Percentiles rank a stretch among this genome's conserved stretches.
These are phyloP conservation scores for Bursaphelenchus mucronatus DNA, from an alignment of 1,140 invertebrate species.

Conservation along the genomic window DNA sequence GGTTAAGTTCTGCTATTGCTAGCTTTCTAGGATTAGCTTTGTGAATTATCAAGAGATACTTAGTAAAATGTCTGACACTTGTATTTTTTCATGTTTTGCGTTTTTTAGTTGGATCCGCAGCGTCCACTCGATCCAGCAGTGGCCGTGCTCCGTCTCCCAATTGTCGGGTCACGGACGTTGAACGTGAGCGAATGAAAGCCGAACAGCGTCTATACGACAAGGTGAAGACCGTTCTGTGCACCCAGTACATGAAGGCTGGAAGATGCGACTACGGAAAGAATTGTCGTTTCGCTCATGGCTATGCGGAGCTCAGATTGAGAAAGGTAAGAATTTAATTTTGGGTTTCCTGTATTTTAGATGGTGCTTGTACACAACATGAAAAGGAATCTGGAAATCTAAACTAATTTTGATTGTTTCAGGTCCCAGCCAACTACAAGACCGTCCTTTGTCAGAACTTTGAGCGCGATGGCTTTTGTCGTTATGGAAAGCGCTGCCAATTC, in stretches of 20 bases:
- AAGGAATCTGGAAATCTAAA: too few relatives aligned
- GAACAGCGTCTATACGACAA: slow-evolving; percentile 4
- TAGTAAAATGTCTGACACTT: too few relatives aligned
- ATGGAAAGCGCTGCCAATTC: slow-evolving; percentile 45
- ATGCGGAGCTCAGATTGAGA: slow-evolving; percentile 72
- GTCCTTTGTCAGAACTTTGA: slow-evolving; percentile 47
- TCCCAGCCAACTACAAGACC: slow-evolving; percentile 42
- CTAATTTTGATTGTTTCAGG: slow-evolving; percentile 8
- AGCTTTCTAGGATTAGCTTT: too few relatives aligned
- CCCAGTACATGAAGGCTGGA: slow-evolving; percentile 88
- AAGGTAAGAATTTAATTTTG: not conserved
- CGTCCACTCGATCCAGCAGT: too few relatives aligned
- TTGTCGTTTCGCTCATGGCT: slow-evolving; percentile 95
- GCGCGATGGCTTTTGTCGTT: slow-evolving; percentile 35
- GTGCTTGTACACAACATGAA: too few relatives aligned
- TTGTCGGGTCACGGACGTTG: slow-evolving; percentile 4
- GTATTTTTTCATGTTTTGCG: too few relatives aligned
- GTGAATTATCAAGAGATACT: too few relatives aligned
- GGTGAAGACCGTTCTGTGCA: slow-evolving; percentile 93
- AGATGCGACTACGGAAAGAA: slow-evolving; percentile 97
- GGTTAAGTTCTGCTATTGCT: too few relatives aligned
- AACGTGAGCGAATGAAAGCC: not conserved
- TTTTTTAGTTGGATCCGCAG: too few relatives aligned
- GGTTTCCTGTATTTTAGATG: not conserved
- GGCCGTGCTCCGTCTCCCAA: too few relatives aligned